Evolutionary conservation across 2,888 invertebrate genomes (phyloP).

Genomic region (Polydrusus tereticollis): DNA sequence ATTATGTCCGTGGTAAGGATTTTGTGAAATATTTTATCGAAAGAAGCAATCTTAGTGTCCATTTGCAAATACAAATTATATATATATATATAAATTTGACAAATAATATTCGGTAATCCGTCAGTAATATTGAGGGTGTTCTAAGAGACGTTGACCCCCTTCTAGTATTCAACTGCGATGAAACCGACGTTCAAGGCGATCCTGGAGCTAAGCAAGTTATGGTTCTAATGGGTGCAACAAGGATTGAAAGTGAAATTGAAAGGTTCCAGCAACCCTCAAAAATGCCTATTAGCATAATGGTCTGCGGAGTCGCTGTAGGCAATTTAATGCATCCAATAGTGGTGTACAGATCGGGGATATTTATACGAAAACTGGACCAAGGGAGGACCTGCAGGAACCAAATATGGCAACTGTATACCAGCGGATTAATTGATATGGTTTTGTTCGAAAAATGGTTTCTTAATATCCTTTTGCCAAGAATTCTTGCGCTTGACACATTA

Average conservation of each 20-base stretch:
- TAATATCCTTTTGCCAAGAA: not conserved
- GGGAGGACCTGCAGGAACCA: constrained; percentile 8
- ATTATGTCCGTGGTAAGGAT: constrained; percentile 2
- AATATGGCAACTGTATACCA: constrained; percentile 5
- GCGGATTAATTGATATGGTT: constrained; percentile 8
- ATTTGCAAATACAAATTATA: constrained; percentile 5
- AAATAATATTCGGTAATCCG: not conserved
- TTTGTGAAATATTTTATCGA: constrained; percentile 8
- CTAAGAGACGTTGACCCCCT: not conserved
- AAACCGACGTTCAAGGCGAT: no score
- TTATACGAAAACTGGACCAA: constrained; percentile 16
- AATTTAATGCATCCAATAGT: not conserved
- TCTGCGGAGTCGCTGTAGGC: not conserved
- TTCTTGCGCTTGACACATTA: not conserved
- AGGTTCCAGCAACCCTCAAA: constrained; percentile 15
- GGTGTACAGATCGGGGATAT: not conserved
- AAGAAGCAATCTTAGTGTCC: not conserved
- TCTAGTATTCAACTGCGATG: constrained; percentile 4
- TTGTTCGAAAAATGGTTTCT: constrained; percentile 6
- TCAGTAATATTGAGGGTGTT: constrained; percentile 5
- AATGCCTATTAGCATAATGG: constrained; percentile 25
- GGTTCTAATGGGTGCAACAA: constrained; percentile 2
- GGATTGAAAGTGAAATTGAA: constrained; percentile 17
- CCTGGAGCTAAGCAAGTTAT: constrained; percentile 4
- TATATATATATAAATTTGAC: not conserved